Evolutionary conservation across 2,113 vertebrate species (phyloP).

Genomic region (Phrynosoma blainvillii): DNA sequence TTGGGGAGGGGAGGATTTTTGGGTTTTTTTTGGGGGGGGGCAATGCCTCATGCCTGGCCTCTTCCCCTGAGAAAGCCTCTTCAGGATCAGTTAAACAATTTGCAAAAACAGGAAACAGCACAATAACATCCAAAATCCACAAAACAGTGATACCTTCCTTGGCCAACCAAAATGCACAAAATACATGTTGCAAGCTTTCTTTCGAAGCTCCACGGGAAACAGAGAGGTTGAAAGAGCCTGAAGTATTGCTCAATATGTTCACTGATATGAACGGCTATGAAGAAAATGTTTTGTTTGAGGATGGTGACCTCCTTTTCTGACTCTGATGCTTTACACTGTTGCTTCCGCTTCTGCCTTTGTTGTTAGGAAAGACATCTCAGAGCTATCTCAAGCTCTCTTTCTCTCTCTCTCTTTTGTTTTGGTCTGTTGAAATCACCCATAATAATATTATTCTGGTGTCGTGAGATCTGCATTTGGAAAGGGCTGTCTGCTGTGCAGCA

Average conservation of each 20-base stretch:
- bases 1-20: background rate
- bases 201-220: background rate
- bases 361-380: constrained; percentile 32
- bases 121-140: too few species aligned
- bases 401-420: constrained; percentile 12
- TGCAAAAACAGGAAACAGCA: background rate
- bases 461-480: background rate
- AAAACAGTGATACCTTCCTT: too few species aligned
- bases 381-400: background rate
- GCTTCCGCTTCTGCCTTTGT: constrained; percentile 12
- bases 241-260: constrained; percentile 23
- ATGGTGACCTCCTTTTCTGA: background rate
- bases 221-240: constrained; percentile 42
- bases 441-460: constrained; percentile 8
- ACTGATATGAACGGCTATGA: constrained; percentile 36
- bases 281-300: constrained; percentile 5
- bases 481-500: constrained; percentile 26
- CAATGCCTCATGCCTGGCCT: too few species aligned
- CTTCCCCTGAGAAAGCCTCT: too few species aligned
- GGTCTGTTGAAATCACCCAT: background rate
- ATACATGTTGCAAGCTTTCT: too few species aligned
- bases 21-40: too few species aligned
- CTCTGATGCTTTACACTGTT: constrained; percentile 15
- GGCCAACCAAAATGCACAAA: too few species aligned
- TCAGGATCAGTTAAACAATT: fast-evolving